A percentile compares a stretch with the other conserved stretches of the same genome.
Evolutionary conservation across 2,888 invertebrate genomes (phyloP).

Genomic region (Drosophila suboccidentalis): DNA sequence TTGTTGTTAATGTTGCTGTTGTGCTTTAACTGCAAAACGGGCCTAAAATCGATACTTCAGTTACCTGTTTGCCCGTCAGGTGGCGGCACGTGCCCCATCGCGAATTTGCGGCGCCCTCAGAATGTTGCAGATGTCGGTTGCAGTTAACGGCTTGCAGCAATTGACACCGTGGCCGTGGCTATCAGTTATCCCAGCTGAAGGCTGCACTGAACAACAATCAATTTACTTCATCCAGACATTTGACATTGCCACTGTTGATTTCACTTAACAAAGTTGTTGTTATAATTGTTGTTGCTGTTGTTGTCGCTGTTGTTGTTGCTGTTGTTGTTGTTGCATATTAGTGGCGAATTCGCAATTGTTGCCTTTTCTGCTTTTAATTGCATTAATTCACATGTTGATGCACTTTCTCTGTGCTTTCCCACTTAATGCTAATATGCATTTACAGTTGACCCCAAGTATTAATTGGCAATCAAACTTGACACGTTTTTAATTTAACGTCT

Average conservation of each 20-base stretch:
- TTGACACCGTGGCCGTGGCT: conserved; percentile 28
- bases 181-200: conserved; percentile 16
- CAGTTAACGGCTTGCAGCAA: conserved; percentile 8
- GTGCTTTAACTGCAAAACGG: conserved; percentile 12
- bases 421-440: not conserved
- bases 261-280: not conserved
- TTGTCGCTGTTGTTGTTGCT: not conserved
- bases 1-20: conserved; percentile 26
- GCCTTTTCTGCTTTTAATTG: not conserved
- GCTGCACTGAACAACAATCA: conserved; percentile 36
- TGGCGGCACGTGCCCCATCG: conserved; percentile 32
- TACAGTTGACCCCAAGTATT: not conserved
- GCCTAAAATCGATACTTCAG: conserved; percentile 46
- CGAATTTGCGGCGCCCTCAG: conserved; percentile 2
- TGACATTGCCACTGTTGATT: conserved; percentile 12
- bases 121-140: not conserved
- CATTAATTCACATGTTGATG: not conserved
- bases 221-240: conserved; percentile 17
- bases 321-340: not conserved
- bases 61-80: conserved; percentile 22
- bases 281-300: not conserved
- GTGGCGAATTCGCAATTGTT: not conserved
- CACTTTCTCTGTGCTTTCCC: not conserved
- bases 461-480: not conserved
- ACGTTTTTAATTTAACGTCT: not conserved